Evolutionary conservation across 2,113 vertebrate species (phyloP).

Genomic region (Chloroceryle aenea): DNA sequence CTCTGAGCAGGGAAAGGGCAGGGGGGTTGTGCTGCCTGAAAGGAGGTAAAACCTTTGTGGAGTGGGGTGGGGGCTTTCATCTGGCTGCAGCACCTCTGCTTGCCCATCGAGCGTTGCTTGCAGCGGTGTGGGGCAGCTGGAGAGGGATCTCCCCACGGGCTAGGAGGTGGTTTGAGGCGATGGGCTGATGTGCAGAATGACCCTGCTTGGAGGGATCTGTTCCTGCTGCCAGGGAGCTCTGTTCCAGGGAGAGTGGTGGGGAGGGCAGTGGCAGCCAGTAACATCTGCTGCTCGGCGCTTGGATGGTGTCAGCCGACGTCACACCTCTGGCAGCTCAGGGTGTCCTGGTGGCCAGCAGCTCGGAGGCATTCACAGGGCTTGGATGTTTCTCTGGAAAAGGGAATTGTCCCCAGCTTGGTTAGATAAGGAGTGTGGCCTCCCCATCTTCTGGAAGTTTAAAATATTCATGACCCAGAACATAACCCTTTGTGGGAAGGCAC

Average conservation of each 20-base stretch:
- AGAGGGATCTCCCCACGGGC: accelerated
- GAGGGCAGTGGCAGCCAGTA: background rate
- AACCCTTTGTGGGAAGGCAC: background rate
- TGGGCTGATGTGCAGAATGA: background rate
- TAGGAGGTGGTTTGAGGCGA: background rate
- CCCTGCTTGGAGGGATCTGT: background rate
- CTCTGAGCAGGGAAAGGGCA: accelerated
- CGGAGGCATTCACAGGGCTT: background rate
- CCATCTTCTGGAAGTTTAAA: background rate
- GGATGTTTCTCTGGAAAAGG: background rate
- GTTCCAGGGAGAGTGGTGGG: background rate
- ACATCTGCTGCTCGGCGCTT: background rate
- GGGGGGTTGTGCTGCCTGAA: background rate
- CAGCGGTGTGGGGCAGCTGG: accelerated
- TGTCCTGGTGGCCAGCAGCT: background rate
- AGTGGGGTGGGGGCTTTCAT: background rate
- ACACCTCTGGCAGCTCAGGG: background rate
- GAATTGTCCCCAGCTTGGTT: background rate
- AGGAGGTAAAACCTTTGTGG: background rate
- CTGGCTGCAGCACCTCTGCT: background rate
- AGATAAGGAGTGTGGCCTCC: background rate
- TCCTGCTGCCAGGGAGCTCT: background rate
- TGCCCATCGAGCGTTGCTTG: accelerated
- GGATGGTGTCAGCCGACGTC: background rate
- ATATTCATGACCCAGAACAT: accelerated